Evolutionary conservation across 2,113 vertebrate genomes (phyloP), one percentile per base, ranked within the genome.

Genomic region (Platysteira castanea): DNA sequence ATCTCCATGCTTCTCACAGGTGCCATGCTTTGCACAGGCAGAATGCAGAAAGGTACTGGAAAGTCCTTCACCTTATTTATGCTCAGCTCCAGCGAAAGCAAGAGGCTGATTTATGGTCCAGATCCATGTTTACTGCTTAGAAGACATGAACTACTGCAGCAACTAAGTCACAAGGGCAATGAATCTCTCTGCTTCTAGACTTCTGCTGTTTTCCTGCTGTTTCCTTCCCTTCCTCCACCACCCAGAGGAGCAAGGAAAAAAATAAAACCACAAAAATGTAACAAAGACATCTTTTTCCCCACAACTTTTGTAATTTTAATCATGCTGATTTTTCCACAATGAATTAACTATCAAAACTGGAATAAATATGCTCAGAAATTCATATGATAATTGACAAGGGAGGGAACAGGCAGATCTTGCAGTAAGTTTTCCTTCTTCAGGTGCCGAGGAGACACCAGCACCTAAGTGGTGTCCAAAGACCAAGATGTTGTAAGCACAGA

Each of bases 211-310:
- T 23, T 33, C 64, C 67, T 79, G 39, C 26, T 63, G 17, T 31
- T 70, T 44, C 31, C 35, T 74, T 23, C 23, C 42, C 21, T 70
- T 44, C 26, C 42, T 84, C 52, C 33, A 77, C 21, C 37, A 70
- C 26, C 21, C 85, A 88, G 39, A 47, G 22, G 47, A 67, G 12
- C 24, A 79, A 50, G 23, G 54, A 35, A 56, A 78, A 57, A 79
- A 65, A 31, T 1, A n/a, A 87, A 74, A 52, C 10, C 27, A 37
- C 28, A 31, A 13, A 49, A 75, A 79, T 9, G 14, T 30, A 78
- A 46, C 20, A 44, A 7, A 37, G 26, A 28, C 5, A 6, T 15
- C 0, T 24, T 27, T 15, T 22, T 2, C 12, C n/a, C 26, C 7
- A 6, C 31, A 23, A 14, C 6, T 69, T 57, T 56, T 35, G 17